These are phyloP conservation scores for Falco cherrug DNA, from an alignment of 2,797 vertebrate genomes.

Conservation along the genomic window DNA sequence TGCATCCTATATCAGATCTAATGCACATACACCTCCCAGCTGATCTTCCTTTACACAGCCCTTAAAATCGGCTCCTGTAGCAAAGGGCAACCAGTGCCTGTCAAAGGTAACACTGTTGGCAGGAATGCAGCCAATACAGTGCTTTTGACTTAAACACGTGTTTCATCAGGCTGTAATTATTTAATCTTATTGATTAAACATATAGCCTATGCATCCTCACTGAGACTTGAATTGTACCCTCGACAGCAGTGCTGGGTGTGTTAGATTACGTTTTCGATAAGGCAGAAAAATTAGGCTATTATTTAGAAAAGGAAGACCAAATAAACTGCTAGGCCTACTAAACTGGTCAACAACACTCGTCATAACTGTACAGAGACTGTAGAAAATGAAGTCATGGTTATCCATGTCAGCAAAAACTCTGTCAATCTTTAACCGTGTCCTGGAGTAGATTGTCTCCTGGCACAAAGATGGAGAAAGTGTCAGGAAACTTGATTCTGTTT, in stretches of 20 bases:
- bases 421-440: background rate
- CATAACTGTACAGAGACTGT: background rate
- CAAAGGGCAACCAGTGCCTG: background rate
- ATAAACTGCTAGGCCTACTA: background rate
- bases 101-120: background rate
- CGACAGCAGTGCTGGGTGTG: background rate
- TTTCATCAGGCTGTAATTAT: background rate
- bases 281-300: background rate
- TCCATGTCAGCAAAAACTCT: background rate
- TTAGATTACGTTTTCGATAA: background rate
- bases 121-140: background rate
- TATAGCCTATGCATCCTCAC: background rate
- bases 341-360: background rate
- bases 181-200: background rate
- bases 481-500: background rate
- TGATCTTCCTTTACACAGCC: background rate
- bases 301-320: background rate
- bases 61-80: background rate
- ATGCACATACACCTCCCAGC: accelerated
- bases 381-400: background rate
- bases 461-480: background rate
- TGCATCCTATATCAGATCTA: background rate
- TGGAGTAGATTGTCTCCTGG: background rate
- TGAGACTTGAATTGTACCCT: background rate
- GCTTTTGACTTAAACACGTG: background rate